Evolutionary conservation across 2,888 invertebrate genomes (phyloP).

Genomic region (Lasius platythorax): DNA sequence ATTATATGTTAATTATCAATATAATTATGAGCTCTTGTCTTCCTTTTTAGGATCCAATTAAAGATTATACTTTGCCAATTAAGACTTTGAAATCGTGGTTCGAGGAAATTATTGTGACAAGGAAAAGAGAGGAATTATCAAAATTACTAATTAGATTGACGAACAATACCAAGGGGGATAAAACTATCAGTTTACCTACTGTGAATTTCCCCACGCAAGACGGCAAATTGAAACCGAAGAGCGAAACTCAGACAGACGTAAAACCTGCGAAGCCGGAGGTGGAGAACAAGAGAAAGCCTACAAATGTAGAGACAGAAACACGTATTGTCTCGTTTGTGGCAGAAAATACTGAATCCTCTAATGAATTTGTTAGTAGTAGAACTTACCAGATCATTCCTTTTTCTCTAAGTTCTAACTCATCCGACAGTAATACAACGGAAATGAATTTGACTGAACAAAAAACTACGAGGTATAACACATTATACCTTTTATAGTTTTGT

Average conservation of each 20-base stretch:
- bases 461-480: conserved; percentile 71
- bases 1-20: neutral
- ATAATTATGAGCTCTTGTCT: neutral
- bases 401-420: conserved; percentile 68
- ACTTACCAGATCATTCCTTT: conserved; percentile 77
- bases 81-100: conserved; percentile 95
- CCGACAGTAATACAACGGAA: conserved; percentile 74
- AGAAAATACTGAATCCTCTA: conserved; percentile 65
- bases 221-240: conserved; percentile 86
- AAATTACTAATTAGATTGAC: conserved; percentile 92
- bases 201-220: conserved; percentile 92
- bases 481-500: conserved; percentile 1
- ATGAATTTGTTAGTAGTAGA: conserved; percentile 61
- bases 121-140: conserved; percentile 95
- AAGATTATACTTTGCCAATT: conserved; percentile 94
- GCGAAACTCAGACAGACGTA: conserved; percentile 75
- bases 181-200: conserved; percentile 89
- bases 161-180: conserved; percentile 90
- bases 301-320: conserved; percentile 48
- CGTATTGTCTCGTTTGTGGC: conserved; percentile 60
- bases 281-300: conserved; percentile 72
- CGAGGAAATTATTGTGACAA: conserved; percentile 92
- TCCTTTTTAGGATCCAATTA: conserved; percentile 91
- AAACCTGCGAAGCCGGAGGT: conserved; percentile 70
- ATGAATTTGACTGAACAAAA: conserved; percentile 73